phyloP scores from a whole-genome alignment of 53 echinoderm and acorn worm genomes.

The Hippasteria phrygiana region DNA sequence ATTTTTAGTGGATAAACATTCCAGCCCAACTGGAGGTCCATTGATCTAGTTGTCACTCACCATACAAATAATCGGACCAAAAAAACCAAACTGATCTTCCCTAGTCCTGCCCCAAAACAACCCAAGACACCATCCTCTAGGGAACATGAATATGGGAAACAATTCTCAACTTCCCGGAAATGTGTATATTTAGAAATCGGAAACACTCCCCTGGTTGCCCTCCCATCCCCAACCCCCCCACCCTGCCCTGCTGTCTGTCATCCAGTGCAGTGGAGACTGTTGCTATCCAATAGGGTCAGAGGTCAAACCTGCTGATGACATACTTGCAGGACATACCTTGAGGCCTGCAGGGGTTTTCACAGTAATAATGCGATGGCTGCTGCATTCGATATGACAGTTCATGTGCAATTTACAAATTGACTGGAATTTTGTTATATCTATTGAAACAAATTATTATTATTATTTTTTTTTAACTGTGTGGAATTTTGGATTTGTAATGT shows the following conservation, averaged over 20 bases:
- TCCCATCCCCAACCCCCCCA: neutral
- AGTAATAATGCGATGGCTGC: neutral
- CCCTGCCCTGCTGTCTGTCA: neutral
- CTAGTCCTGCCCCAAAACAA: neutral
- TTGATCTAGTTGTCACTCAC: conserved; percentile 39
- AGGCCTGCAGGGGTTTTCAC: neutral
- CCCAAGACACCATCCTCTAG: neutral
- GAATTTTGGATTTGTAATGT: too few relatives aligned
- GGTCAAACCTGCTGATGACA: conserved; percentile 17
- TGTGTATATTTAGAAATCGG: conserved; percentile 21
- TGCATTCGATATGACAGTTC: neutral
- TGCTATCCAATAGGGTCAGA: neutral
- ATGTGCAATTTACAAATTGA: too few relatives aligned
- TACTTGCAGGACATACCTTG: neutral
- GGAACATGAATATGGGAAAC: conserved; percentile 41
- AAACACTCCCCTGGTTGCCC: neutral
- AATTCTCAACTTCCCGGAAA: conserved; percentile 57
- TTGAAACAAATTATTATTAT: too few relatives aligned
- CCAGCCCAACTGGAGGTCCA: neutral
- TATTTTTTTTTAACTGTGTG: too few relatives aligned
- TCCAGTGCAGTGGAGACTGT: neutral
- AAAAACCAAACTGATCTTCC: neutral
- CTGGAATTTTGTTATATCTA: too few relatives aligned
- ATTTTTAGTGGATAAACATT: too few relatives aligned
- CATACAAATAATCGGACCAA: neutral